Conservation (phyloP, 1,140 invertebrate genomes). For the Halesus radiatus region DNA sequence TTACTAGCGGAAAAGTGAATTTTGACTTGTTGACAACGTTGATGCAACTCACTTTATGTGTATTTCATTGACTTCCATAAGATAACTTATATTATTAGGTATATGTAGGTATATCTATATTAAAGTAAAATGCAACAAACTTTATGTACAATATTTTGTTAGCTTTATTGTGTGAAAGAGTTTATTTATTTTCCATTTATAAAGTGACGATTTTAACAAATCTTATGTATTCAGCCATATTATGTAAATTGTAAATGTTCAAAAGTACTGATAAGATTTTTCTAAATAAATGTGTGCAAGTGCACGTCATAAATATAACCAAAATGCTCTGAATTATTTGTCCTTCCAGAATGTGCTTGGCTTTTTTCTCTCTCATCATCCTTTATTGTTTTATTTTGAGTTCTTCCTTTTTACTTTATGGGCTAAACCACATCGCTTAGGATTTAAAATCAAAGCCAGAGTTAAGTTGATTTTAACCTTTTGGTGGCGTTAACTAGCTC, state of each 20-base stretch:
- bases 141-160: neutral
- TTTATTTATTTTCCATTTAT: constrained; percentile 26
- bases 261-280: constrained; percentile 48
- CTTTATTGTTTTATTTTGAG: constrained; percentile 14
- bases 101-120: too few species aligned
- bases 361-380: neutral
- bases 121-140: too few species aligned
- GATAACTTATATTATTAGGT: too few species aligned
- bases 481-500: too few species aligned
- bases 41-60: too few species aligned
- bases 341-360: constrained; percentile 14
- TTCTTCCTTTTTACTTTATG: neutral
- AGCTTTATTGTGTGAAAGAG: neutral
- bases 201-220: neutral
- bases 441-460: too few species aligned
- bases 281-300: constrained; percentile 58
- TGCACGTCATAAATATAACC: constrained; percentile 54
- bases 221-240: constrained; percentile 17
- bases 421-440: too few species aligned
- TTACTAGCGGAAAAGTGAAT: too few species aligned
- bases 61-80: too few species aligned
- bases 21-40: too few species aligned
- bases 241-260: constrained; percentile 43
- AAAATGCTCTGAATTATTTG: constrained; percentile 39
- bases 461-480: too few species aligned